Conservation (phyloP, 2,888 invertebrate species). For the Zele albiditarsus region DNA sequence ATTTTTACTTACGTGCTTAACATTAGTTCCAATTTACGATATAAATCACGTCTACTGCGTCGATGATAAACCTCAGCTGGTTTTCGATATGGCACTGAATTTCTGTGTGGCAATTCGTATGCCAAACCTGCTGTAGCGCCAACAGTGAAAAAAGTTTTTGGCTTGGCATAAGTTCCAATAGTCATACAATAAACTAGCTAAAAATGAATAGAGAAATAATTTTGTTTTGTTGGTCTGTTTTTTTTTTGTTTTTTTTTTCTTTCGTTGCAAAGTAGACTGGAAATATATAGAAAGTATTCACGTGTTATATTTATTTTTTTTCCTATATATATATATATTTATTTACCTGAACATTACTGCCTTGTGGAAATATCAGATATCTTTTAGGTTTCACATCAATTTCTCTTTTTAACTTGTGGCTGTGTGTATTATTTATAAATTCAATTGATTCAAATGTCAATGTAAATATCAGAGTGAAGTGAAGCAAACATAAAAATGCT, state of each 20-base stretch:
- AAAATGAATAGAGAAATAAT: constrained; percentile 25
- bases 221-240: not conserved
- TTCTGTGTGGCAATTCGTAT: constrained; percentile 81
- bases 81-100: constrained; percentile 70
- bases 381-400: constrained; percentile 67
- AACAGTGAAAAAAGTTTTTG: constrained; percentile 78
- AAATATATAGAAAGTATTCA: not conserved
- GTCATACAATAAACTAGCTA: constrained; percentile 79
- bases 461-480: not conserved
- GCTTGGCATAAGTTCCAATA: constrained; percentile 74
- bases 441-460: constrained; percentile 6
- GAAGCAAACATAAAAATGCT: constrained; percentile 9
- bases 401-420: constrained; percentile 11
- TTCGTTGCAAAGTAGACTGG: not conserved
- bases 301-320: constrained; percentile 8
- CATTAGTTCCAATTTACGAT: constrained; percentile 78
- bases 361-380: constrained; percentile 77
- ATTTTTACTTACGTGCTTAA: constrained; percentile 77
- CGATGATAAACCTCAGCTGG: constrained; percentile 76
- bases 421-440: constrained; percentile 16
- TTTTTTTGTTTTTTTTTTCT: not conserved
- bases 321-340: constrained; percentile 37
- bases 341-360: constrained; percentile 78
- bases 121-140: constrained; percentile 86
- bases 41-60: constrained; percentile 77